Percentiles rank a stretch among this genome's conserved stretches.
phyloP scores from a whole-genome alignment of 1,140 invertebrate species.

The Diplogasteroides magnus region DNA sequence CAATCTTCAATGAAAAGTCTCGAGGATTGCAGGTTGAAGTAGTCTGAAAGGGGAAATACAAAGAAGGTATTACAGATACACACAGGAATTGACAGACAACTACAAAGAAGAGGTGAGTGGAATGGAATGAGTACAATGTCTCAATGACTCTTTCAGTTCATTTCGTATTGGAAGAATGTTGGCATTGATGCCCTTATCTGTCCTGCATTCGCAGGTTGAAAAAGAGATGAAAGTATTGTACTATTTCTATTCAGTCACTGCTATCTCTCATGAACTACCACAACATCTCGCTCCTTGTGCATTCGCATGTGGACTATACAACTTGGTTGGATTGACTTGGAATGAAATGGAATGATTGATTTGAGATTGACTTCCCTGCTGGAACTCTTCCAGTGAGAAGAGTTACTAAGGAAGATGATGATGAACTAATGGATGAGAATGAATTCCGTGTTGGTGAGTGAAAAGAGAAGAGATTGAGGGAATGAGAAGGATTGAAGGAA shows the following conservation, averaged over 20 bases:
- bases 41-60: too few species aligned
- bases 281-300: background rate
- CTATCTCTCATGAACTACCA: background rate
- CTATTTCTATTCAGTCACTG: background rate
- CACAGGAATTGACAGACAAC: slow-evolving; percentile 37
- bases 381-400: background rate
- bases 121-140: background rate
- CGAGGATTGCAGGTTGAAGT: too few species aligned
- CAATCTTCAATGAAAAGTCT: slow-evolving; percentile 17
- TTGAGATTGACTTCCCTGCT: background rate
- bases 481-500: background rate
- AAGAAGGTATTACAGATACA: slow-evolving; percentile 26
- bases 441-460: background rate
- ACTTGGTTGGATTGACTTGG: too few species aligned
- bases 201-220: background rate
- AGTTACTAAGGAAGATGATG: background rate
- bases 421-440: background rate
- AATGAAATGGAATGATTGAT: too few species aligned
- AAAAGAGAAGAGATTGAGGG: background rate
- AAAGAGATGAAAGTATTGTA: background rate
- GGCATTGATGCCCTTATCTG: background rate
- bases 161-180: background rate
- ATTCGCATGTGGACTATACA: background rate
- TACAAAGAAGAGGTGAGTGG: slow-evolving; percentile 32
- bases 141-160: background rate